phyloP scores from a whole-genome alignment of 2,888 invertebrate genomes.

The Drosophila phalerata region DNA sequence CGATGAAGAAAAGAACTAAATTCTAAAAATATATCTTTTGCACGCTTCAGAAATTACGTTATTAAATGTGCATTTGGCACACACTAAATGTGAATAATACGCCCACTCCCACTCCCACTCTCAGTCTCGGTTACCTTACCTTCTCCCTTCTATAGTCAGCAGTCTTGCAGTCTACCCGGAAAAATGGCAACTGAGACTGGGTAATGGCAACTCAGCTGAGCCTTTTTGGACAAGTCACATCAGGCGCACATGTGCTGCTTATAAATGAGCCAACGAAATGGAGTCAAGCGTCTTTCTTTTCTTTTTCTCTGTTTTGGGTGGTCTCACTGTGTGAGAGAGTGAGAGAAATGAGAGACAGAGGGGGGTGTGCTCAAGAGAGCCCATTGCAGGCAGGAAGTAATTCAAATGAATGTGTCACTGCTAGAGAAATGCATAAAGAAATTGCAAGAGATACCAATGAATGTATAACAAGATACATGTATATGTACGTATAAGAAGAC shows the following conservation, averaged over 20 bases:
- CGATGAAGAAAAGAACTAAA: conserved; percentile 59
- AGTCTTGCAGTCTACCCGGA: conserved; percentile 16
- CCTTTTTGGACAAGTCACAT: conserved; percentile 61
- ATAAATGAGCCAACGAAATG: conserved; percentile 69
- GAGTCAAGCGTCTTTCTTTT: conserved; percentile 43
- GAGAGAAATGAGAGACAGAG: background rate
- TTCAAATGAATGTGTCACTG: conserved; percentile 72
- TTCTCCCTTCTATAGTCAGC: background rate
- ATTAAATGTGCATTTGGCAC: conserved; percentile 82
- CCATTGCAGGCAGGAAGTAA: conserved; percentile 67
- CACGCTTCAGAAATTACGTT: conserved; percentile 81
- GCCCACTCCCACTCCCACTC: conserved; percentile 13
- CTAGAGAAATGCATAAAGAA: conserved; percentile 55
- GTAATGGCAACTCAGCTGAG: conserved; percentile 56
- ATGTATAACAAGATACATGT: conserved; percentile 31
- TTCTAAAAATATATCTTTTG: conserved; percentile 81
- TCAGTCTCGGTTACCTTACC: background rate
- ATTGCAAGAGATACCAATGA: conserved; percentile 48
- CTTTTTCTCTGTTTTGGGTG: conserved; percentile 22
- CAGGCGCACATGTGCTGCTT: conserved; percentile 72
- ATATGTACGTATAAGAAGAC: conserved; percentile 22
- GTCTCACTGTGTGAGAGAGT: conserved; percentile 3
- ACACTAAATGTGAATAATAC: conserved; percentile 72
- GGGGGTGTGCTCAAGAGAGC: conserved; percentile 9
- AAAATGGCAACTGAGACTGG: conserved; percentile 27